Conservation (phyloP, 1,140 invertebrate species). For the Apis laboriosa region DNA sequence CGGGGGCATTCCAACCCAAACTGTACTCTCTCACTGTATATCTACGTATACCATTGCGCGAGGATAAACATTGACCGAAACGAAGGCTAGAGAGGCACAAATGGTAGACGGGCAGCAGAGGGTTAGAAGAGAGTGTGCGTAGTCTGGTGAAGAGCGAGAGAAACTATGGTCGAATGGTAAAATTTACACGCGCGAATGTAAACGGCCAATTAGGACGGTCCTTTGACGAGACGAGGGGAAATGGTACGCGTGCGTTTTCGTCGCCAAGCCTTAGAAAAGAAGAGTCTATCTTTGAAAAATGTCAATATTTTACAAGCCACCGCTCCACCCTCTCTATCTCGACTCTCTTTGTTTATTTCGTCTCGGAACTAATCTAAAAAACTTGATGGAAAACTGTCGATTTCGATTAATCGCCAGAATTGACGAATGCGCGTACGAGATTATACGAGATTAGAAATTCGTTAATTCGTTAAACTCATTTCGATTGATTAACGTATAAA, state of each 20-base stretch:
- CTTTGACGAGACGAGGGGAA: slow-evolving; percentile 55
- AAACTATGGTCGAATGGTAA: slow-evolving; percentile 29
- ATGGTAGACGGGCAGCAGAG: background rate
- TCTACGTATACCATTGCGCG: background rate
- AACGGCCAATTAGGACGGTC: slow-evolving; percentile 60
- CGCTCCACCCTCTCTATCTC: background rate
- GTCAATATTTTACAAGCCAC: slow-evolving; percentile 52
- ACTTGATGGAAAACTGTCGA: background rate
- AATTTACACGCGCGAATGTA: slow-evolving; percentile 62
- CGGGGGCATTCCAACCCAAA: slow-evolving; percentile 7
- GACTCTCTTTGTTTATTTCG: background rate
- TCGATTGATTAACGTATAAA: too few relatives aligned
- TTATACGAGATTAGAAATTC: too few relatives aligned
- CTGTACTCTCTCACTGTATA: background rate
- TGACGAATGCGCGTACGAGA: too few relatives aligned
- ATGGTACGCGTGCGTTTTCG: background rate
- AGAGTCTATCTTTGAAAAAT: slow-evolving; percentile 48
- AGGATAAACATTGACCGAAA: slow-evolving; percentile 49
- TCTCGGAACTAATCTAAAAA: background rate
- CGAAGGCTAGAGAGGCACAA: slow-evolving; percentile 32
- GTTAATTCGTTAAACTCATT: too few relatives aligned
- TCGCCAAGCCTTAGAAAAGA: background rate
- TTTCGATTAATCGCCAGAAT: background rate
- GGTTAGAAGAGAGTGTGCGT: background rate
- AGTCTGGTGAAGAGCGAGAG: background rate